phyloP scores from a whole-genome alignment of 2,113 vertebrate genomes.

The Pygoscelis adeliae region DNA sequence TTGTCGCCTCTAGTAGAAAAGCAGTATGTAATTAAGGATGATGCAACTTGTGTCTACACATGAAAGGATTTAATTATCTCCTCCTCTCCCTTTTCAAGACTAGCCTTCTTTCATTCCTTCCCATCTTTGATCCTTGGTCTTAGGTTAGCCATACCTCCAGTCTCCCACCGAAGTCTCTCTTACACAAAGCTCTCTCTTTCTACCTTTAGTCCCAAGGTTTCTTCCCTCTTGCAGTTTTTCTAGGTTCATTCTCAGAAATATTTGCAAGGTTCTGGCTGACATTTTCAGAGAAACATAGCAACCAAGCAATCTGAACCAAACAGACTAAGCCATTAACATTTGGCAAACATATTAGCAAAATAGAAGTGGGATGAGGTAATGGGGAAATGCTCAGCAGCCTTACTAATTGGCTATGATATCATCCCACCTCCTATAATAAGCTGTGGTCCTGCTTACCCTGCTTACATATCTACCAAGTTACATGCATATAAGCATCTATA shows the following conservation, averaged over 20 bases:
- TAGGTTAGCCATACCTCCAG: background rate
- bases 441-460: background rate
- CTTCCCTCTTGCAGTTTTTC: background rate
- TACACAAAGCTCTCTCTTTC: fast-evolving
- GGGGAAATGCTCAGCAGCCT: background rate
- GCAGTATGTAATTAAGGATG: conserved; percentile 16
- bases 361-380: background rate
- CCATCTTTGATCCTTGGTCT: background rate
- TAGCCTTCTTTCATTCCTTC: background rate
- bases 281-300: background rate
- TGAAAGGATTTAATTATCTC: conserved; percentile 28
- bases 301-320: background rate
- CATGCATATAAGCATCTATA: background rate
- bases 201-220: background rate
- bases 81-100: background rate
- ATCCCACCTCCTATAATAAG: background rate
- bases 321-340: background rate
- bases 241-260: background rate
- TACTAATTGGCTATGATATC: background rate
- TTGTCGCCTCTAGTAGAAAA: background rate
- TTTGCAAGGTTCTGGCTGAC: background rate
- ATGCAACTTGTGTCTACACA: background rate
- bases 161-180: background rate
- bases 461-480: background rate
- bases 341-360: background rate